A percentile compares a stretch with the other conserved stretches of the same genome.
phyloP scores from a whole-genome alignment of 1,140 invertebrate genomes.

The Cotesia chilonis region DNA sequence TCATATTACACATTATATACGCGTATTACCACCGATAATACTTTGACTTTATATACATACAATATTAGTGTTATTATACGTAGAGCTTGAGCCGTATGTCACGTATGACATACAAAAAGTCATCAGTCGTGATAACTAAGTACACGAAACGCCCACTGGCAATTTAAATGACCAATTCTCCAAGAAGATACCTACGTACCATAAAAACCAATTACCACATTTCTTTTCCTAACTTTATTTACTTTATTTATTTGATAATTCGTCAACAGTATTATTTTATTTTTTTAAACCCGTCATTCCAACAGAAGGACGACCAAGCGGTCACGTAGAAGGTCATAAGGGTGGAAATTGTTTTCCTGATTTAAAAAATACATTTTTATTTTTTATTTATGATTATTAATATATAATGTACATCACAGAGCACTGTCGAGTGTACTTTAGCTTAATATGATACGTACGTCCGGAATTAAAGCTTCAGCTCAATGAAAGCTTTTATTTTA shows the following conservation, averaged over 20 bases:
- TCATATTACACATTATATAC: no score
- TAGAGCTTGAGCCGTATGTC: background rate
- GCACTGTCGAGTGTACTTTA: constrained; percentile 4
- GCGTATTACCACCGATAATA: constrained; percentile 31
- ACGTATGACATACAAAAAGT: background rate
- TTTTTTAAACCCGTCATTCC: constrained; percentile 8
- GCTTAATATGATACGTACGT: constrained; percentile 8
- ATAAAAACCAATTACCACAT: background rate
- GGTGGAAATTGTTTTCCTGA: no score
- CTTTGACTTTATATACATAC: constrained; percentile 34
- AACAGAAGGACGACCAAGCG: background rate
- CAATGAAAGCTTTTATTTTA: constrained; percentile 17
- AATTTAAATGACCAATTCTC: constrained; percentile 38
- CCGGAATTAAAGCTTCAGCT: constrained; percentile 41
- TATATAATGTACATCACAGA: background rate
- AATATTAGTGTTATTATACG: background rate
- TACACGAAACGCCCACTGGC: constrained; percentile 42
- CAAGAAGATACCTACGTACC: background rate
- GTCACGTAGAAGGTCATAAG: no score
- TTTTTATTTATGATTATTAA: constrained; percentile 23
- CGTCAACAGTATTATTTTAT: constrained; percentile 22
- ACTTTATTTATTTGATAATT: no score
- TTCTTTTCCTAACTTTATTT: constrained; percentile 18
- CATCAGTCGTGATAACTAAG: background rate
- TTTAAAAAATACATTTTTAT: background rate